These are phyloP conservation scores for Timema podura DNA, from an alignment of 2,888 invertebrate species.

Conservation along the genomic window DNA sequence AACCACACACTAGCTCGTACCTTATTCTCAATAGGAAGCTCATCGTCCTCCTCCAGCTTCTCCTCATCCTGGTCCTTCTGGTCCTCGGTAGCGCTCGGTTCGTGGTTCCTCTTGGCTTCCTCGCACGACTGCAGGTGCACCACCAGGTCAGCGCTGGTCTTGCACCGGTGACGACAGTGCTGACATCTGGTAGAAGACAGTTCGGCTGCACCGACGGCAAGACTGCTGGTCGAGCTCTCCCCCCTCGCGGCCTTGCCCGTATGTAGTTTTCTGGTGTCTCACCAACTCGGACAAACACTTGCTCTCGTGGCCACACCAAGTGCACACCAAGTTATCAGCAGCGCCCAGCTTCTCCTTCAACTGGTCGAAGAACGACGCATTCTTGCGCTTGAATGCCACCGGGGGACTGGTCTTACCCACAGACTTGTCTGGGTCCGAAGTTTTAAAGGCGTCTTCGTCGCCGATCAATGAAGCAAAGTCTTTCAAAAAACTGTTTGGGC, in stretches of 20 bases:
- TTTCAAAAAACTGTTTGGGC: slow-evolving; percentile 48
- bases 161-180: slow-evolving; percentile 81
- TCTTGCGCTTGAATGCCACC: slow-evolving; percentile 55
- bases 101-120: slow-evolving; percentile 47
- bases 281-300: slow-evolving; percentile 78
- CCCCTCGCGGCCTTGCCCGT: slow-evolving; percentile 15
- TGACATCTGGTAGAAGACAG: slow-evolving; percentile 70
- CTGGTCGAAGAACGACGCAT: slow-evolving; percentile 77
- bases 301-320: slow-evolving; percentile 68
- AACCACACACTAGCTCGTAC: background rate
- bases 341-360: slow-evolving; percentile 68
- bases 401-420: slow-evolving; percentile 6
- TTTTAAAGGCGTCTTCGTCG: slow-evolving; percentile 35
- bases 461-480: slow-evolving; percentile 52
- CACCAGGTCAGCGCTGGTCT: slow-evolving; percentile 74
- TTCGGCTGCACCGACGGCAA: slow-evolving; percentile 26
- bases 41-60: slow-evolving; percentile 30
- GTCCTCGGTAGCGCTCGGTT: slow-evolving; percentile 21
- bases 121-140: slow-evolving; percentile 70
- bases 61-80: slow-evolving; percentile 35
- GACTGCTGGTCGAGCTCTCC: slow-evolving; percentile 5
- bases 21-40: slow-evolving; percentile 75
- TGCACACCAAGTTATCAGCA: slow-evolving; percentile 61
- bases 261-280: slow-evolving; percentile 65
- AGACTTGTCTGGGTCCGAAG: slow-evolving; percentile 34